Base-by-base conservation (phyloP, 2,797 vertebrate species). In the Meda fulgida region DNA sequence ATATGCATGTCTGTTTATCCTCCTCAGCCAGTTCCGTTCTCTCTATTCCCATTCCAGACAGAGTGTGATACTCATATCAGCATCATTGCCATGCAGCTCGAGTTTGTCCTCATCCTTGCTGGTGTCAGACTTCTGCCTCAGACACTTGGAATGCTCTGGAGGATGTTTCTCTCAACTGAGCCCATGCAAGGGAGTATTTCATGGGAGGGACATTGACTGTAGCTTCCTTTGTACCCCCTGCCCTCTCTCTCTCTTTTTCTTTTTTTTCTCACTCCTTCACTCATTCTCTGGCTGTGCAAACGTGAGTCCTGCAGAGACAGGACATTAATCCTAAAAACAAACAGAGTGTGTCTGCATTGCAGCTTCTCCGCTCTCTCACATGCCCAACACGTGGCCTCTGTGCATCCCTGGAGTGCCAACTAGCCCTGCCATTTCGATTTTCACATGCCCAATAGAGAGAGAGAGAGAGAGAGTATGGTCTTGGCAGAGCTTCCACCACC, bases 271-370 rank as follows among this genome's bases (percentile, higher is more conserved):
- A 16, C 79, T 40, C 6, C 14, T 75, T 83, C 72, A 43, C 40
- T 69, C 53, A 55, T 72, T 87, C 85, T 75, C 70, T 78, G 75
- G 80, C 65, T 84, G 77, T 85, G 80, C 82, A 85, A 85, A 86
- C 83, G 76, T 65, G 60, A 84, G 60, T 53, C 84, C 88, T 83
- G 79, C 46, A 19, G 84, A 87, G 85, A 86, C 82, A 78, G 48
- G 51, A 87, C 87, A 84, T 87, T 89, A 86, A 90, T 89, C 84
- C 84, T 78, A 34, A 85, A 87, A 78, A 84, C 88, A 88, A 90
- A 89, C 83, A 86, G 76, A 67, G 51, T 63, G 75, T 88, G 81
- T 85, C 85, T 79, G 84, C 58, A 75, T 53, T 77, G 66, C 65
- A 76, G 63, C 69, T 77, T 84, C 75, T 58, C 26, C n/a, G 63